Conservation (phyloP, 2,797 vertebrate species). For the Brotula barbata region DNA sequence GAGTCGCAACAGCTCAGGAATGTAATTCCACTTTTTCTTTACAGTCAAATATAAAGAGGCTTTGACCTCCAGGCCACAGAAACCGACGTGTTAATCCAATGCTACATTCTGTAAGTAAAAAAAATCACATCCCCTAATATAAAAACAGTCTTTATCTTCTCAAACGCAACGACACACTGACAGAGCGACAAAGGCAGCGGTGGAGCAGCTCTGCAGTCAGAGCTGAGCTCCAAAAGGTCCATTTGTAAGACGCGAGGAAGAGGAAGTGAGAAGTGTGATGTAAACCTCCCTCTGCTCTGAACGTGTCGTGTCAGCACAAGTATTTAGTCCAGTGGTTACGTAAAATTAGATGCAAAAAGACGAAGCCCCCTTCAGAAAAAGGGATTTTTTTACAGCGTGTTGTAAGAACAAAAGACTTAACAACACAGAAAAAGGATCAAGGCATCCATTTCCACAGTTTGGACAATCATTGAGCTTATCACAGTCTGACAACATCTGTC, state of each 20-base stretch:
- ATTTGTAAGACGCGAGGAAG: slow-evolving; percentile 37
- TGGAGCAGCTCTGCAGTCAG: slow-evolving; percentile 25
- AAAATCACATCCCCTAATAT: slow-evolving; percentile 36
- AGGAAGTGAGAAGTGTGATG: slow-evolving; percentile 54
- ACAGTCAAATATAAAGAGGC: slow-evolving; percentile 42
- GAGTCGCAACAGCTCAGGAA: slow-evolving; percentile 43
- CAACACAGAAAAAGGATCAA: slow-evolving; percentile 38
- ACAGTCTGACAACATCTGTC: slow-evolving; percentile 53
- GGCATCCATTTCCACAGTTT: slow-evolving; percentile 48
- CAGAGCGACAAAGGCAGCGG: slow-evolving; percentile 39
- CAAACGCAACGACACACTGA: slow-evolving; percentile 9
- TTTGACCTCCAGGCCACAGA: slow-evolving; percentile 24
- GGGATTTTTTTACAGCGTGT: slow-evolving; percentile 25
- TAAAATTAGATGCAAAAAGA: slow-evolving; percentile 22
- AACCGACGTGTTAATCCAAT: slow-evolving; percentile 51
- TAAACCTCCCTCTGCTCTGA: slow-evolving; percentile 39
- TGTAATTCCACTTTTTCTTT: slow-evolving; percentile 52
- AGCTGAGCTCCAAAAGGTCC: slow-evolving; percentile 24
- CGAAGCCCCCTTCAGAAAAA: slow-evolving; percentile 27
- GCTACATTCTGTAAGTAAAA: slow-evolving; percentile 69
- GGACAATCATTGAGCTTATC: slow-evolving; percentile 60
- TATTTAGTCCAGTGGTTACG: slow-evolving; percentile 69
- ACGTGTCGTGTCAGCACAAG: slow-evolving; percentile 43
- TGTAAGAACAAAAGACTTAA: slow-evolving; percentile 22
- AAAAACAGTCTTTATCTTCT: slow-evolving; percentile 37